Conservation (phyloP, 2,888 invertebrate genomes). For the Dryadula phaetusa region DNA sequence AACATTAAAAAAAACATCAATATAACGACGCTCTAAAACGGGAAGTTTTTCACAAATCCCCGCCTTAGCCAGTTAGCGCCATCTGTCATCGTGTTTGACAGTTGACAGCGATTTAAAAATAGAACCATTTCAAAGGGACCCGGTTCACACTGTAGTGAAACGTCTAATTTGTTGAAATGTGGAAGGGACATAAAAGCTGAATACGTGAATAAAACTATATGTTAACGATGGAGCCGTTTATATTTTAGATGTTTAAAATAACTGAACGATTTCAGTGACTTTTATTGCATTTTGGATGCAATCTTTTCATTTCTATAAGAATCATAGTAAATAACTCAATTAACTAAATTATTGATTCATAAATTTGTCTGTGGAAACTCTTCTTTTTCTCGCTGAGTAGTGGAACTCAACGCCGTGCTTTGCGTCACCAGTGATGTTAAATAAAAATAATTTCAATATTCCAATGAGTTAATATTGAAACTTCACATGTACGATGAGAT, state of each 20-base stretch:
- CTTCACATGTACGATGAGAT: no score
- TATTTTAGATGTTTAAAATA: constrained; percentile 19
- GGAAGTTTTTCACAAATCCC: constrained; percentile 53
- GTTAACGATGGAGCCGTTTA: constrained; percentile 2
- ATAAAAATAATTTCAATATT: no score
- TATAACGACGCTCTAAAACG: constrained; percentile 38
- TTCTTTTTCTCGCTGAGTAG: no score
- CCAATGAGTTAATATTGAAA: no score
- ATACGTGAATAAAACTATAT: constrained; percentile 13
- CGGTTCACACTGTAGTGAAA: constrained; percentile 28
- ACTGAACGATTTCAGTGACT: constrained; percentile 4
- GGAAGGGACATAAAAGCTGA: constrained; percentile 5
- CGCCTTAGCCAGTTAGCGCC: constrained; percentile 66
- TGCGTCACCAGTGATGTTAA: no score
- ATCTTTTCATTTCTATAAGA: not conserved
- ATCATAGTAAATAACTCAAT: constrained; percentile 5
- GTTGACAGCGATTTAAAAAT: constrained; percentile 75
- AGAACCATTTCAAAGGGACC: constrained; percentile 53
- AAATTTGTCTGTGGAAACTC: no score
- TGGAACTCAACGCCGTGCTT: no score
- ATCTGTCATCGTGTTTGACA: constrained; percentile 81
- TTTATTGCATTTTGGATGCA: constrained; percentile 1
- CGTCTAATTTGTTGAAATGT: constrained; percentile 23
- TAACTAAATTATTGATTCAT: not conserved
- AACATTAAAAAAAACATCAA: constrained; percentile 23